phyloP scores from a whole-genome alignment of 2,888 invertebrate species.

The Caenorhabditis parvicauda region DNA sequence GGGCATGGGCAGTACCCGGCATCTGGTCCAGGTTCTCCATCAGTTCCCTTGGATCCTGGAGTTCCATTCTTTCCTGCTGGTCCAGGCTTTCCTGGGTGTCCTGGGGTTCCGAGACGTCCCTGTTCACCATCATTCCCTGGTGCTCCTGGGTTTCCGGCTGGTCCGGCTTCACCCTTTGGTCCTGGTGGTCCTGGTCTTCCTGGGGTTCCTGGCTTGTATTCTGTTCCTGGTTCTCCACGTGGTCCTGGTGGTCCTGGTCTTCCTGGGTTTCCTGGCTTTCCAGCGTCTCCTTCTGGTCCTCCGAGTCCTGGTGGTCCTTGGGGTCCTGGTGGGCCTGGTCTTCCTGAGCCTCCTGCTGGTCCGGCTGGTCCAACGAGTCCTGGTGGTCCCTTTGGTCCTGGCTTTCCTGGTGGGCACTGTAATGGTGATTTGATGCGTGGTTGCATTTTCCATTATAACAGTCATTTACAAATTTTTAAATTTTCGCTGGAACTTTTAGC shows the following conservation, averaged over 20 bases:
- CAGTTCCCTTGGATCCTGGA: slow-evolving; percentile 33
- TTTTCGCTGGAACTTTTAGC: not conserved
- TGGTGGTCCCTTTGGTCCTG: slow-evolving; percentile 35
- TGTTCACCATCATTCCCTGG: slow-evolving; percentile 38
- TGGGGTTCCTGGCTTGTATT: slow-evolving; percentile 35
- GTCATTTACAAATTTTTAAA: not conserved
- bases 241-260: slow-evolving; percentile 34
- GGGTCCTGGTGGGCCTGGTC: slow-evolving; percentile 32
- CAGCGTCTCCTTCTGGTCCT: slow-evolving; percentile 28
- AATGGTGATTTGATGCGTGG: too few relatives aligned
- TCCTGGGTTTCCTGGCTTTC: slow-evolving; percentile 31
- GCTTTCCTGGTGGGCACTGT: slow-evolving; percentile 33
- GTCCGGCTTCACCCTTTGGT: slow-evolving; percentile 44
- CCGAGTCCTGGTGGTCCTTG: slow-evolving; percentile 24
- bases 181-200: slow-evolving; percentile 43
- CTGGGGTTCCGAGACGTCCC: slow-evolving; percentile 37
- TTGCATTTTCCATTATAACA: not conserved
- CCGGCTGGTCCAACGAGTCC: slow-evolving; percentile 34
- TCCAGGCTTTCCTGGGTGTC: slow-evolving; percentile 41
- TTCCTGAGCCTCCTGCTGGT: slow-evolving; percentile 28
- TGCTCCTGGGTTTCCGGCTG: slow-evolving; percentile 34
- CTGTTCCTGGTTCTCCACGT: slow-evolving; percentile 29
- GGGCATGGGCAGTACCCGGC: slow-evolving; percentile 43
- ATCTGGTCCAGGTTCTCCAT: slow-evolving; percentile 41
- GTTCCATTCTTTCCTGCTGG: slow-evolving; percentile 40